A percentile compares a stretch with the other conserved stretches of the same genome.
Evolutionary conservation across 2,888 invertebrate genomes (phyloP).

Genomic region (Patella depressa): DNA sequence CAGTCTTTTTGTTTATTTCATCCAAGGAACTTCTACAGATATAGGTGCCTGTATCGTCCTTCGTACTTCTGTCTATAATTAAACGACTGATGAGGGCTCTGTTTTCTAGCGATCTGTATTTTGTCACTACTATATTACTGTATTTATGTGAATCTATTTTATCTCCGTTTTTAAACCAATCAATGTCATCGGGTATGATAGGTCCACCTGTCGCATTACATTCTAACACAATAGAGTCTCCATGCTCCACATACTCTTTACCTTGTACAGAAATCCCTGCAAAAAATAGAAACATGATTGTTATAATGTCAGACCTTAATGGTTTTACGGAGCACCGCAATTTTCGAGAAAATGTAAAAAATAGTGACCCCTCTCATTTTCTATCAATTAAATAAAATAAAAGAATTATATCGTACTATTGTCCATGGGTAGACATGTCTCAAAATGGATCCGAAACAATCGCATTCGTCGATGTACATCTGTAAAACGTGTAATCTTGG

Average conservation of each 20-base stretch:
- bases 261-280: slow-evolving; percentile 61
- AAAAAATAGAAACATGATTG: background rate
- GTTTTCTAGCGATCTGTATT: slow-evolving; percentile 56
- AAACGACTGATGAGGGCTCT: slow-evolving; percentile 59
- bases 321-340: background rate
- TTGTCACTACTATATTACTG: slow-evolving; percentile 59
- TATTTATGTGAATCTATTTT: slow-evolving; percentile 51
- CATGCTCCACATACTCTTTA: slow-evolving; percentile 59
- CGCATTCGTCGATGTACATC: too few species aligned
- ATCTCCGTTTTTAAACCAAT: slow-evolving; percentile 65
- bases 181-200: slow-evolving; percentile 62
- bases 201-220: slow-evolving; percentile 66
- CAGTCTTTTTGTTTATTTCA: slow-evolving; percentile 57
- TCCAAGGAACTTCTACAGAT: slow-evolving; percentile 60
- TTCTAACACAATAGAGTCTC: slow-evolving; percentile 51
- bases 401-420: too few species aligned
- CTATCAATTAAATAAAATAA: too few species aligned
- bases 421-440: too few species aligned
- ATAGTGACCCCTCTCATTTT: too few species aligned
- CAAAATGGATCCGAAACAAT: too few species aligned
- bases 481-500: too few species aligned
- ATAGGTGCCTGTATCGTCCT: slow-evolving; percentile 61
- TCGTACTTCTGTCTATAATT: slow-evolving; percentile 53
- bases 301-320: too few species aligned
- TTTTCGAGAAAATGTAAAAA: too few species aligned